Evolutionary conservation across 1,140 invertebrate species (phyloP).

Genomic region (Eulimnadia texana): DNA sequence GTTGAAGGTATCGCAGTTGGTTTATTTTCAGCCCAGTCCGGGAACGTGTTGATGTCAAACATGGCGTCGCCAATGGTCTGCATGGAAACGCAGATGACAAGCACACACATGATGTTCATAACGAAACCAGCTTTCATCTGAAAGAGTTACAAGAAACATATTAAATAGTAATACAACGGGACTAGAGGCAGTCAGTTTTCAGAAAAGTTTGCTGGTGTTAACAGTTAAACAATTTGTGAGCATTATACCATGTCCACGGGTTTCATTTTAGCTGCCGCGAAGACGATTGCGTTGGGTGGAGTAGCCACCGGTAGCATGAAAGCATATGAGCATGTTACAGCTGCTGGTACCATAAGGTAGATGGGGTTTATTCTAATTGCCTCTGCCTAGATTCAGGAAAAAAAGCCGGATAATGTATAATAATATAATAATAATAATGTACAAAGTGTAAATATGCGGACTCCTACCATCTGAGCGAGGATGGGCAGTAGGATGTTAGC

Average conservation of each 20-base stretch:
- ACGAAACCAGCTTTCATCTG: constrained; percentile 54
- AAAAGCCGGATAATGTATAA: background rate
- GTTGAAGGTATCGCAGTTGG: too few species aligned
- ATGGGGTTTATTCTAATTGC: constrained; percentile 58
- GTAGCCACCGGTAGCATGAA: constrained; percentile 66
- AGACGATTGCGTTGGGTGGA: constrained; percentile 89
- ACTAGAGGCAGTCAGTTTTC: too few species aligned
- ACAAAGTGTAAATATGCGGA: background rate
- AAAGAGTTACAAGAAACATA: constrained; percentile 19
- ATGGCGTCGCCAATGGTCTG: constrained; percentile 44
- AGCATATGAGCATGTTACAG: constrained; percentile 57
- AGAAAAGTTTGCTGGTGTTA: too few species aligned
- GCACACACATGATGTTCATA: constrained; percentile 56
- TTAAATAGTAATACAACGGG: too few species aligned
- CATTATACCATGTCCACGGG: constrained; percentile 55
- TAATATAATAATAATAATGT: background rate
- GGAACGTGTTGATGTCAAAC: constrained; percentile 39
- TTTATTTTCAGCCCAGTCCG: constrained; percentile 33
- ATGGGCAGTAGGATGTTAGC: constrained; percentile 72
- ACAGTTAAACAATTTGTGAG: too few species aligned
- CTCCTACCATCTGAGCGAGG: constrained; percentile 52
- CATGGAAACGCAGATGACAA: constrained; percentile 47
- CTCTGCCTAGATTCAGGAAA: constrained; percentile 33
- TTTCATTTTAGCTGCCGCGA: constrained; percentile 57
- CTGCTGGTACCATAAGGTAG: constrained; percentile 71